Evolutionary conservation across 2,113 vertebrate genomes (phyloP).

Genomic region (Martes martes): DNA sequence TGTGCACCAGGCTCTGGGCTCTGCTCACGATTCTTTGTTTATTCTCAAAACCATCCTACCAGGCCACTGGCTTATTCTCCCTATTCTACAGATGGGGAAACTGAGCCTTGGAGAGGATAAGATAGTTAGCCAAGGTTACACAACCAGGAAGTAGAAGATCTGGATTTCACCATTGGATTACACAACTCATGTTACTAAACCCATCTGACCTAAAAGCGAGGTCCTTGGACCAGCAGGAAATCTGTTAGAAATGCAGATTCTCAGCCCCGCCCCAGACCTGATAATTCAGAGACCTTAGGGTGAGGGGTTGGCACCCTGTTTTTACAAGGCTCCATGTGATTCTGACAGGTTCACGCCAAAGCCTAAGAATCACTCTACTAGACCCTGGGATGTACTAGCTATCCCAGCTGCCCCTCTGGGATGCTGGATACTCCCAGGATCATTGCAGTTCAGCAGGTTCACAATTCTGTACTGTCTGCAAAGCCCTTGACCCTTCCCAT

Average conservation of each 20-base stretch:
- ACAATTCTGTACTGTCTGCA: neutral
- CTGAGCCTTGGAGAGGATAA: neutral
- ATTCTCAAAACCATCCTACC: neutral
- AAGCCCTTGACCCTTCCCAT: neutral
- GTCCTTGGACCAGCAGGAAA: neutral
- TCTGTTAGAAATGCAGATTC: neutral
- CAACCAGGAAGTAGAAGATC: neutral
- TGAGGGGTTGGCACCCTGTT: neutral
- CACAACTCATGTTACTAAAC: neutral
- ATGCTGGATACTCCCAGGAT: neutral
- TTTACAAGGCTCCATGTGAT: neutral
- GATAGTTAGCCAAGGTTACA: neutral
- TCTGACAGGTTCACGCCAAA: neutral
- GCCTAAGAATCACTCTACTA: rapidly evolving
- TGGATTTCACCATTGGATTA: too few species aligned
- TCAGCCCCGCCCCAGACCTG: neutral
- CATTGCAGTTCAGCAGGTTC: neutral
- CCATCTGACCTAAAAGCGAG: neutral
- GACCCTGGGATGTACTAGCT: neutral
- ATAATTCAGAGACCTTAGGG: neutral
- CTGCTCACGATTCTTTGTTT: neutral
- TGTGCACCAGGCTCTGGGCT: rapidly evolving
- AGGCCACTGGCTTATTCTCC: neutral
- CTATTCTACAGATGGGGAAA: neutral
- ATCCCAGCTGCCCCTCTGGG: neutral